phyloP scores from a whole-genome alignment of 2,113 vertebrate species.

The Channa argus region DNA sequence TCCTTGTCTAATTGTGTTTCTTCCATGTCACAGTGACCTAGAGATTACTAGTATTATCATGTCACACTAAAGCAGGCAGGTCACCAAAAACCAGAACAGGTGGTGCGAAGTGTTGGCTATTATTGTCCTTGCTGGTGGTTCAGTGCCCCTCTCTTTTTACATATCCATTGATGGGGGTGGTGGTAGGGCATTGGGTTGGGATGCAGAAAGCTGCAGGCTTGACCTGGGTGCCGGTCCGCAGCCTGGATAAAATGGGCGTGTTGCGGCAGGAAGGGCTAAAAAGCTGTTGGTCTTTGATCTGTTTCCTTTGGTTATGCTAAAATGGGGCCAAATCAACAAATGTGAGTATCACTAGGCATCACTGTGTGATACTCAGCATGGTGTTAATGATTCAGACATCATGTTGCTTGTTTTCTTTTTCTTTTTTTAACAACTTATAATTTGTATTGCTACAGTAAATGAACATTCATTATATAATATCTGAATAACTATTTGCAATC shows the following conservation, averaged over 20 bases:
- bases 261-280: too few relatives aligned
- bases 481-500: too few relatives aligned
- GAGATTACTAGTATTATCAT: not conserved
- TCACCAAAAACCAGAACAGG: not conserved
- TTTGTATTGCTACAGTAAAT: not conserved
- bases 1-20: not conserved
- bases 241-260: too few relatives aligned
- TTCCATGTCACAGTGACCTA: slow-evolving; percentile 30
- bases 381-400: slow-evolving; percentile 42
- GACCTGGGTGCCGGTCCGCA: too few relatives aligned
- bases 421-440: not conserved
- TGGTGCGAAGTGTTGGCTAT: too few relatives aligned
- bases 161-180: too few relatives aligned
- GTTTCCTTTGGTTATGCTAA: slow-evolving; percentile 15
- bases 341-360: slow-evolving; percentile 23
- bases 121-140: too few relatives aligned
- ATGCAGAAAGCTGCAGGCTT: too few relatives aligned
- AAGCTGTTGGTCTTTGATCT: not conserved
- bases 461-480: not conserved
- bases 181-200: too few relatives aligned
- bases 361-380: slow-evolving; percentile 21
- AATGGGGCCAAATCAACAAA: slow-evolving; percentile 5
- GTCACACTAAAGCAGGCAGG: not conserved
- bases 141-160: too few relatives aligned
- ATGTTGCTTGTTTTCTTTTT: slow-evolving; percentile 7